Base-by-base conservation (phyloP, 2,888 invertebrate genomes). In the Volucella inanis region DNA sequence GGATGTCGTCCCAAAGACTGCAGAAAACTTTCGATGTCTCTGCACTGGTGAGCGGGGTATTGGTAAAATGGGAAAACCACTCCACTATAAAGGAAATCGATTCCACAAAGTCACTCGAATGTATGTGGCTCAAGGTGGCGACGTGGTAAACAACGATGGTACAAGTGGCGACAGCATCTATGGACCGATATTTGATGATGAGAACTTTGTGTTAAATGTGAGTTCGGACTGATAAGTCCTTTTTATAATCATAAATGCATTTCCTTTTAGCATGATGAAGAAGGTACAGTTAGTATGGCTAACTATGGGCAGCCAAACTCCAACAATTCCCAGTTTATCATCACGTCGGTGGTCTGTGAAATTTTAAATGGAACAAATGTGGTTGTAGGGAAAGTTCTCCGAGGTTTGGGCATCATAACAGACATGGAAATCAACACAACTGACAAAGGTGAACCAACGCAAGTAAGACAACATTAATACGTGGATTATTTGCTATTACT, bases 261-360 rank as follows among this genome's bases (percentile, higher is more conserved):
- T 31, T 31, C 15, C 15, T 31, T 18, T 9, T 18, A 97, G 93
- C 94, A 94, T 49, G 91, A 94, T 49, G 91, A 93, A 0, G 93
- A 93, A 61, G 96, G 96, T 2, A 93, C 94, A 0, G 93, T 97
- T 0, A 96, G 96, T 88, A 96, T 96, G 96, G 95, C 95, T 88
- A 99, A 96, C 92, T 95, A 93, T 91, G 98, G 95, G 67, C 90
- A 91, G 88, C 94, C 94, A 12, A 94, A 99, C 91, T 96, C 97
- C 9, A 99, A 98, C 91, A 97, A 96, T 87, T 98, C 98, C 0
- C 99, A 99, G 92, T 99, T 99, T 93, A 97, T 98, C 90, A 96
- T 99, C 78, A 96, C 97, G 0, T 94, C 95, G 0, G 95, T 94
- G 1, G 94, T 94, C 1, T 96, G 96, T 89, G 92, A 94, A 0